phyloP scores from a whole-genome alignment of 2,888 invertebrate species.

The Minunthozetes semirufus region DNA sequence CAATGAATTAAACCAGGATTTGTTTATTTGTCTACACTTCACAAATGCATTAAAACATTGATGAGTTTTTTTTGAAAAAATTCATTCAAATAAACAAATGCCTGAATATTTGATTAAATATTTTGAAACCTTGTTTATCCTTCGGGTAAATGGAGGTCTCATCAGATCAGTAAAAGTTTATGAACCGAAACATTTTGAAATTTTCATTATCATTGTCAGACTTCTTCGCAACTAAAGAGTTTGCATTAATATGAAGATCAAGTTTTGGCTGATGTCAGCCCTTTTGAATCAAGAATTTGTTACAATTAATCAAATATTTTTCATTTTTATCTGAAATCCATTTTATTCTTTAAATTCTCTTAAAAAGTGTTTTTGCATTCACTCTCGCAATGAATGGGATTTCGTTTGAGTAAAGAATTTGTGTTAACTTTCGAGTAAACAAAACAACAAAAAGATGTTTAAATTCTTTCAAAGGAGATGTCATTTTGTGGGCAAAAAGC shows the following conservation, averaged over 20 bases:
- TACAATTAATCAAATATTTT: not conserved
- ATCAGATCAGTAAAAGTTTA: not conserved
- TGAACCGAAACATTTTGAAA: not conserved
- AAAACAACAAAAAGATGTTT: not conserved
- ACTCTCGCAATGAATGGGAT: not conserved
- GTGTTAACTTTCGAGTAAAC: not conserved
- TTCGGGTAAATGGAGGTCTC: not conserved
- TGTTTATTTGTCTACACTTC: too few relatives aligned
- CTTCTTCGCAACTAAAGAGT: not conserved
- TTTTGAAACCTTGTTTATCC: not conserved
- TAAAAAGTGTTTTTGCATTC: slow-evolving; percentile 1
- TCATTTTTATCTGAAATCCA: not conserved
- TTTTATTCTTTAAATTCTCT: not conserved
- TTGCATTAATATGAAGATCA: not conserved
- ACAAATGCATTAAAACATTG: too few relatives aligned
- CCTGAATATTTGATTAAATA: not conserved
- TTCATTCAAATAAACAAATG: too few relatives aligned
- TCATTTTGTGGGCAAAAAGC: too few relatives aligned
- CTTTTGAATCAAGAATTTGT: not conserved
- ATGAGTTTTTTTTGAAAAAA: too few relatives aligned
- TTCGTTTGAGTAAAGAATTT: not conserved
- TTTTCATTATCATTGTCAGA: not conserved
- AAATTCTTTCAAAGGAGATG: not conserved
- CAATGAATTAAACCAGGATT: too few relatives aligned
- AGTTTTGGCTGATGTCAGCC: not conserved